phyloP scores from a whole-genome alignment of 2,113 vertebrate species.

The Microcebus ravelobensis region DNA sequence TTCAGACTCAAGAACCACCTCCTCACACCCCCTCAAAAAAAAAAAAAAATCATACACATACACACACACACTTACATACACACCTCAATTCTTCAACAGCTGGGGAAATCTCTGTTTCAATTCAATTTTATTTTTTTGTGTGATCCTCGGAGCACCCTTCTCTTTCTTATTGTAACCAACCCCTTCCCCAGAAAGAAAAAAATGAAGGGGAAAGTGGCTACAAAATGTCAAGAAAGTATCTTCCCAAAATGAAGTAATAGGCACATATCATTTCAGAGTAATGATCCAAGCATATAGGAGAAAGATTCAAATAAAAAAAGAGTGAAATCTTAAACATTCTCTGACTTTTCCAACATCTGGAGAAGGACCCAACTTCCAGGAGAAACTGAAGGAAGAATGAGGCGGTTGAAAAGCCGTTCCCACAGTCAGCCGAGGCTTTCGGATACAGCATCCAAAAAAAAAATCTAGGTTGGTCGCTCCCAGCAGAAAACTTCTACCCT shows the following conservation, averaged over 20 bases:
- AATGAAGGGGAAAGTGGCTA: slow-evolving; percentile 28
- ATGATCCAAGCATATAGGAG: slow-evolving; percentile 29
- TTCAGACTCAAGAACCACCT: slow-evolving; percentile 36
- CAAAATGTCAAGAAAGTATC: slow-evolving; percentile 63
- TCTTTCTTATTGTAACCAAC: slow-evolving; percentile 68
- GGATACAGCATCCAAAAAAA: slow-evolving; percentile 7
- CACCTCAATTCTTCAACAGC: slow-evolving; percentile 69
- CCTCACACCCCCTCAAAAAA: slow-evolving; percentile 24
- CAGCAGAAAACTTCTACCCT: slow-evolving; percentile 80
- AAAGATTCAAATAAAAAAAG: background rate
- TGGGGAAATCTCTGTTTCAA: slow-evolving; percentile 72
- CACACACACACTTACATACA: slow-evolving; percentile 1
- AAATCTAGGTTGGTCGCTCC: slow-evolving; percentile 75
- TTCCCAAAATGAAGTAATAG: slow-evolving; percentile 54
- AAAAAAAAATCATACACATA: background rate
- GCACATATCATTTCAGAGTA: slow-evolving; percentile 35
- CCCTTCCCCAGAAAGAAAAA: background rate
- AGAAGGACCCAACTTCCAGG: slow-evolving; percentile 68
- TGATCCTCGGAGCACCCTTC: slow-evolving; percentile 42
- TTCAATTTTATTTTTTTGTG: slow-evolving; percentile 65
- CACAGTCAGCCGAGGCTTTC: slow-evolving; percentile 42
- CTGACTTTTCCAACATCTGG: slow-evolving; percentile 71
- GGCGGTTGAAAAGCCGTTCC: slow-evolving; percentile 54
- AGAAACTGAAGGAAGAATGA: slow-evolving; percentile 33
- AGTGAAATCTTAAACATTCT: slow-evolving; percentile 50